Percentiles rank a stretch among this genome's conserved stretches.
Evolutionary conservation across 2,113 vertebrate species (phyloP).

Genomic region (Chaenogobius annularis): DNA sequence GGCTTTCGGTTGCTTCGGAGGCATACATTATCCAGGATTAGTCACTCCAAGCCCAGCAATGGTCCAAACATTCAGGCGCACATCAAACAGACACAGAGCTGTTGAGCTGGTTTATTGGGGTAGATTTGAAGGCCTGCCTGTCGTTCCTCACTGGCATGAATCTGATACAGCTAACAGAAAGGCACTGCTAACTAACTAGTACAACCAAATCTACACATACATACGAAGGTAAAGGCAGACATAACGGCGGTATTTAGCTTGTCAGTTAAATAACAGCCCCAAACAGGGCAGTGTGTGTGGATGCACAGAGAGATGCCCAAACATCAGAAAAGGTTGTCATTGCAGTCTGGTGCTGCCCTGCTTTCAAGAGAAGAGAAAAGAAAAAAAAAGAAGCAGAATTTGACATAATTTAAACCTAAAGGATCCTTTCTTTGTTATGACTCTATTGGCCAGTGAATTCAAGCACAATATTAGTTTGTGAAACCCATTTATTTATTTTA

Average conservation of each 20-base stretch:
- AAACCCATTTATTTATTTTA: neutral
- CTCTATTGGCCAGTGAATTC: neutral
- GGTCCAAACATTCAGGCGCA: conserved; percentile 45
- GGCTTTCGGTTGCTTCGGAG: conserved; percentile 41
- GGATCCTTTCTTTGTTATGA: neutral
- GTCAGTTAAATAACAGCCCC: conserved; percentile 2
- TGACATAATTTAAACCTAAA: neutral
- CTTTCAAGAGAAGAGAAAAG: neutral
- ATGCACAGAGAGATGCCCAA: neutral
- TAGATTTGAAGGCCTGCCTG: conserved; percentile 56
- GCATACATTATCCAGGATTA: conserved; percentile 57
- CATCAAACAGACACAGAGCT: conserved; percentile 18
- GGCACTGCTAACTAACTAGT: conserved; percentile 41
- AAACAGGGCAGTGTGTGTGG: neutral
- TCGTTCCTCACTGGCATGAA: conserved; percentile 24
- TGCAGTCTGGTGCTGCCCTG: neutral
- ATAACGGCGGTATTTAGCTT: conserved; percentile 22
- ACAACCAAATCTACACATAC: conserved; percentile 17
- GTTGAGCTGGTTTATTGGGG: conserved; percentile 41
- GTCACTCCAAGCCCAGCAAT: conserved; percentile 32
- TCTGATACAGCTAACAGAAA: conserved; percentile 59
- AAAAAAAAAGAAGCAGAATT: neutral
- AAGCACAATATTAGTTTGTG: neutral
- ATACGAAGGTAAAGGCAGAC: conserved; percentile 37
- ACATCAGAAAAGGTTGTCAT: conserved; percentile 5